These are phyloP conservation scores for Triplophysa dalaica DNA, from an alignment of 2,113 vertebrate species.

Conservation along the genomic window DNA sequence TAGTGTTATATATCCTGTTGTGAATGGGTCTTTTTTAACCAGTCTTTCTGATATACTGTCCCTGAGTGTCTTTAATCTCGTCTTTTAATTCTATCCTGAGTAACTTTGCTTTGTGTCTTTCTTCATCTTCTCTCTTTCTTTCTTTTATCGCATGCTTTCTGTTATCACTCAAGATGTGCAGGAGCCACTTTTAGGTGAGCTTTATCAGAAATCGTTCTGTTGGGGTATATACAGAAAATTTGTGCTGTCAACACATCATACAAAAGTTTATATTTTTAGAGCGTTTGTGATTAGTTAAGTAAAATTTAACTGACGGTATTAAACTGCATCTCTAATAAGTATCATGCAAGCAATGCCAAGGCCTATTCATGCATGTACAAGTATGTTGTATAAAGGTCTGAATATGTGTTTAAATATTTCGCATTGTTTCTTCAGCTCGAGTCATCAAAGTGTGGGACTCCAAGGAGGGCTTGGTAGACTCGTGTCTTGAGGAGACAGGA, in stretches of 20 bases:
- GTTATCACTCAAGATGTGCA: conserved; percentile 64
- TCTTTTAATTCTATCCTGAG: background rate
- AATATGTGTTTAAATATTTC: too few species aligned
- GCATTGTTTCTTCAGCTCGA: conserved; percentile 72
- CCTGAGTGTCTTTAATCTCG: conserved; percentile 20
- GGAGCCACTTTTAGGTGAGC: conserved; percentile 75
- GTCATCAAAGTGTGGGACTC: conserved; percentile 80
- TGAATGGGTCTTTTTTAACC: too few species aligned
- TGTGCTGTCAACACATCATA: too few species aligned
- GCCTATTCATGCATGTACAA: too few species aligned
- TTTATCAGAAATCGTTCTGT: background rate
- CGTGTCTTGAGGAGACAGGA: conserved; percentile 91
- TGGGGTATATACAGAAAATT: background rate
- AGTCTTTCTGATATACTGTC: background rate
- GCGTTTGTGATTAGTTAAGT: too few species aligned
- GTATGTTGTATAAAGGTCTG: too few species aligned
- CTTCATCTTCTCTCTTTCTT: background rate
- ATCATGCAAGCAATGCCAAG: too few species aligned
- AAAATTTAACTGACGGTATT: background rate
- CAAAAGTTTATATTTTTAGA: too few species aligned
- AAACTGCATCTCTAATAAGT: background rate
- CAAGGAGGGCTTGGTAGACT: conserved; percentile 79
- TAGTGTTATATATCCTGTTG: too few species aligned
- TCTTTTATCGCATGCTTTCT: conserved; percentile 15
- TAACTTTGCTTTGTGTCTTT: conserved; percentile 23